Evolutionary conservation across 2,113 vertebrate species (phyloP).

Genomic region (Neogobius melanostomus): DNA sequence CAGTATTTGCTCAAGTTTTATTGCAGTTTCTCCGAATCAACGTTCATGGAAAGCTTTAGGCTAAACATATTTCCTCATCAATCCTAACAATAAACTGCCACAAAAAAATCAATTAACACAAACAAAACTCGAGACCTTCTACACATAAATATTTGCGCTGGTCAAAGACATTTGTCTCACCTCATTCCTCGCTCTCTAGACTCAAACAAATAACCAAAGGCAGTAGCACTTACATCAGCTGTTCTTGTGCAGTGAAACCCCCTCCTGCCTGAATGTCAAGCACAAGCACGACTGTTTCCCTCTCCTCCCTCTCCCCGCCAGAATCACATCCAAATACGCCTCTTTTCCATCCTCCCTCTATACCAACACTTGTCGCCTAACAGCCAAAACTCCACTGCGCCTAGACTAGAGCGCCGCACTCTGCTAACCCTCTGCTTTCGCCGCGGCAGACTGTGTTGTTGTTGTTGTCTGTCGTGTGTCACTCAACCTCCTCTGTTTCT

Average conservation of each 20-base stretch:
- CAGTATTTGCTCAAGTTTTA: too few relatives aligned
- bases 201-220: background rate
- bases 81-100: too few relatives aligned
- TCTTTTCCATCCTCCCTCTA: constrained; percentile 38
- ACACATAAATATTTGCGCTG: too few relatives aligned
- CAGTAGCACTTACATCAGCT: constrained; percentile 31
- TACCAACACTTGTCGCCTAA: constrained; percentile 2
- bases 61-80: too few relatives aligned
- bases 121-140: too few relatives aligned
- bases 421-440: background rate
- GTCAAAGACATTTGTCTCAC: too few relatives aligned
- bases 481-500: constrained; percentile 51
- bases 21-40: too few relatives aligned
- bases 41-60: too few relatives aligned
- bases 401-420: background rate
- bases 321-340: constrained; percentile 52
- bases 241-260: constrained; percentile 39
- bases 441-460: constrained; percentile 7
- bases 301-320: constrained; percentile 27
- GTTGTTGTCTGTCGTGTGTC: constrained; percentile 43
- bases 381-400: background rate
- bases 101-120: too few relatives aligned
- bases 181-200: too few relatives aligned
- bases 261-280: constrained; percentile 26
- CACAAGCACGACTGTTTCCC: constrained; percentile 45